Conservation (phyloP, 2,113 vertebrate species). For the Zosterops hypoxanthus region DNA sequence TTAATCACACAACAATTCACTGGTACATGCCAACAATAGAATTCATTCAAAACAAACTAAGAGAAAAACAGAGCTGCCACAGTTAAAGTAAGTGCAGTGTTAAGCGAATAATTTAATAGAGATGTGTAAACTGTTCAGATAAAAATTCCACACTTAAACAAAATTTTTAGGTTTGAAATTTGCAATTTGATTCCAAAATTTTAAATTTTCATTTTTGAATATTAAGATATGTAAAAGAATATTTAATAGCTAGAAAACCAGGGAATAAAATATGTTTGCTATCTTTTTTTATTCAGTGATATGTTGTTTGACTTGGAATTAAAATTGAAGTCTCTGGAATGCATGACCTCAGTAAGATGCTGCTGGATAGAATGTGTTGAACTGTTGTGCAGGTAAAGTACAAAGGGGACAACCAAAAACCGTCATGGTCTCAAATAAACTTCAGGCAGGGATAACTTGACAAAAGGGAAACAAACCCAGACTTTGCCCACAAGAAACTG, state of each 20-base stretch:
- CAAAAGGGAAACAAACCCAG: background rate
- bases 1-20: background rate
- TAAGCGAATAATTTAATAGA: background rate
- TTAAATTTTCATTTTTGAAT: background rate
- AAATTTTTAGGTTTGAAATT: background rate
- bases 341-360: background rate
- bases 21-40: background rate
- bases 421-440: background rate
- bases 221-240: background rate
- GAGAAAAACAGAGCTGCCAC: background rate
- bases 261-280: background rate
- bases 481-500: background rate
- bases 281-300: background rate
- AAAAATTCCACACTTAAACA: background rate
- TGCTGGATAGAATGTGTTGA: background rate
- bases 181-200: background rate
- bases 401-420: background rate
- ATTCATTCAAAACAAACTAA: background rate
- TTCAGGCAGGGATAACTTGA: background rate
- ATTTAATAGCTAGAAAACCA: background rate
- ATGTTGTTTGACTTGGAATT: background rate
- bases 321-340: background rate
- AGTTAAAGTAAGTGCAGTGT: background rate
- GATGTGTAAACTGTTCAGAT: background rate
- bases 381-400: background rate